Evolutionary conservation across 1,140 invertebrate species (phyloP).

Genomic region (Drosophila azteca): DNA sequence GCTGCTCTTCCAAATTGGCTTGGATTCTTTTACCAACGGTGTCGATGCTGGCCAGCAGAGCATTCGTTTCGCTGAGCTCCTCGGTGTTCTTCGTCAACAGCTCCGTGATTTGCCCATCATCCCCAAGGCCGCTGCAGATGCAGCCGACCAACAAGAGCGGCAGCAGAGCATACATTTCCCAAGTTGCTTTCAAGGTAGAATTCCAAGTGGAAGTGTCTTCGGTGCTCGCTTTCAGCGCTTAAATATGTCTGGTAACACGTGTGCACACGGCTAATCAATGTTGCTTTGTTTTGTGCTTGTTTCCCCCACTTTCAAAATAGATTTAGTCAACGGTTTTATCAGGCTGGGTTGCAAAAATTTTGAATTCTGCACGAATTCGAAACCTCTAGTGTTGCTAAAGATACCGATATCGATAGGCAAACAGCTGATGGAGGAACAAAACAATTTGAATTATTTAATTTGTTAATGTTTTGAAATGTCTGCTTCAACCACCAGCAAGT

Average conservation of each 20-base stretch:
- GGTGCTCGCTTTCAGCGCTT: constrained; percentile 15
- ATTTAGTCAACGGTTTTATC: constrained; percentile 9
- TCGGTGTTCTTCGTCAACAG: constrained; percentile 36
- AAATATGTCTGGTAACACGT: constrained; percentile 60
- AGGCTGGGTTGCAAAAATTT: constrained; percentile 4
- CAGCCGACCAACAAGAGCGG: constrained; percentile 33
- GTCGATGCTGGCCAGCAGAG: constrained; percentile 28
- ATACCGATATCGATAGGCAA: constrained; percentile 32
- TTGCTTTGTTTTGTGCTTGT: constrained; percentile 8
- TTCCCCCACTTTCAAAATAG: constrained; percentile 4
- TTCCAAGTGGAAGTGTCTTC: constrained; percentile 38
- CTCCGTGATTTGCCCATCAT: constrained; percentile 21
- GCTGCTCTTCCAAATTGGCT: constrained; percentile 33
- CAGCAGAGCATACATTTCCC: constrained; percentile 42
- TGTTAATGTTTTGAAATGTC: background rate
- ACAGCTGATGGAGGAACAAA: constrained; percentile 31
- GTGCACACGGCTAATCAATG: constrained; percentile 26
- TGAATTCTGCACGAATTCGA: constrained; percentile 54
- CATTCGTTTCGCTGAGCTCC: constrained; percentile 40
- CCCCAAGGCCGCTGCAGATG: background rate
- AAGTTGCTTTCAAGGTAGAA: constrained; percentile 23
- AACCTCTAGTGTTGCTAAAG: constrained; percentile 33
- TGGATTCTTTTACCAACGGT: constrained; percentile 36
- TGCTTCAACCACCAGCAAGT: constrained; percentile 3
- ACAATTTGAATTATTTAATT: background rate